These are phyloP conservation scores for Casuarius casuarius DNA, from an alignment of 2,113 vertebrate species.

Conservation along the genomic window DNA sequence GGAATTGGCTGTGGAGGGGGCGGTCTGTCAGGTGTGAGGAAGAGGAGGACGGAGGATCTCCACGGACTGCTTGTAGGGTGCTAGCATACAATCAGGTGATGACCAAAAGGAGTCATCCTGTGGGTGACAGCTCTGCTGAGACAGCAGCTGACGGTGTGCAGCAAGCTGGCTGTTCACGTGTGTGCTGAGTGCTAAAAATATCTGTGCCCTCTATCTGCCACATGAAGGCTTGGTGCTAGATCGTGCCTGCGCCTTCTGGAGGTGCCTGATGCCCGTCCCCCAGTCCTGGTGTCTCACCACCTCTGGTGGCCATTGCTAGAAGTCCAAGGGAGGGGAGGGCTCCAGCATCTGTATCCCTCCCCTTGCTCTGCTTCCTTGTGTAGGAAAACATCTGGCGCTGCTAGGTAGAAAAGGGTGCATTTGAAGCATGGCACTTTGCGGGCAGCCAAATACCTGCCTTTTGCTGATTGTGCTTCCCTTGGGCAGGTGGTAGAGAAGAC, in stretches of 20 bases:
- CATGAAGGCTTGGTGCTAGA: fast-evolving
- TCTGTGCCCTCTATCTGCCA: fast-evolving
- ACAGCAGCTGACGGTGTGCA: neutral
- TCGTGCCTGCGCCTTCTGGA: neutral
- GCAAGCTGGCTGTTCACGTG: neutral
- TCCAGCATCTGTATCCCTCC: neutral
- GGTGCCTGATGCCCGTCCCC: neutral
- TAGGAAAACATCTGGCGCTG: fast-evolving
- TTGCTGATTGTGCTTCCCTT: neutral
- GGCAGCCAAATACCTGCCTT: neutral
- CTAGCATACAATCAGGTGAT: neutral
- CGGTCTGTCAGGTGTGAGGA: no score
- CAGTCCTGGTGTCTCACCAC: neutral
- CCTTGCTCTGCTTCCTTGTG: neutral
- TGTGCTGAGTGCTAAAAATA: neutral
- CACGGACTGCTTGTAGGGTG: no score
- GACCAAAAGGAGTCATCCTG: neutral
- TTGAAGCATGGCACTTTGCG: neutral
- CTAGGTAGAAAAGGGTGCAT: neutral
- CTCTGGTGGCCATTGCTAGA: neutral
- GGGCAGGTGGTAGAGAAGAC: conserved; percentile 96
- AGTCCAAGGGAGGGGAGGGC: neutral
- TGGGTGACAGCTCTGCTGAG: neutral
- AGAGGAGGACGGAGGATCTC: neutral
- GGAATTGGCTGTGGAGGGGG: neutral